A percentile compares a stretch with the other conserved stretches of the same genome.
Conservation (phyloP, 2,113 vertebrate genomes). For the Sigmodon hispidus region DNA sequence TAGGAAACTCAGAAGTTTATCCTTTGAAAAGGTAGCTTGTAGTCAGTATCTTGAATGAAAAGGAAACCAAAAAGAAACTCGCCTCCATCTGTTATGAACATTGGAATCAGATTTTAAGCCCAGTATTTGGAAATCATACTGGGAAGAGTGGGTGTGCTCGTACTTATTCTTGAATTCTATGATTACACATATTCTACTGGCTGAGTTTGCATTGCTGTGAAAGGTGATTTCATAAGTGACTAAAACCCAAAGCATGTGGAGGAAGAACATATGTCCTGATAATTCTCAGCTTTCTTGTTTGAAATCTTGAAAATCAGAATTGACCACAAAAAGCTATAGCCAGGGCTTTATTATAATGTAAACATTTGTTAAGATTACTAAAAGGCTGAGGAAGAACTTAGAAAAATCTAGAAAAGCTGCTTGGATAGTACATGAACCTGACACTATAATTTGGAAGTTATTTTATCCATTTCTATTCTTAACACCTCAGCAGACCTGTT, state of each 20-base stretch:
- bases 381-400: slow-evolving; percentile 46
- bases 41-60: not conserved
- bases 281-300: slow-evolving; percentile 38
- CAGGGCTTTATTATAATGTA: slow-evolving; percentile 7
- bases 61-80: not conserved
- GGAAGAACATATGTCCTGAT: not conserved
- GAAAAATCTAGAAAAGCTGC: slow-evolving; percentile 1
- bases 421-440: slow-evolving; percentile 24
- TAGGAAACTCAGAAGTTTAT: not conserved
- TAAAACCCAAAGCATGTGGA: not conserved
- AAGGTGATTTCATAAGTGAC: slow-evolving; percentile 21
- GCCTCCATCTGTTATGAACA: not conserved
- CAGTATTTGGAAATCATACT: not conserved
- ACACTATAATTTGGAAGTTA: slow-evolving; percentile 52
- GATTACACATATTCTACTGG: not conserved
- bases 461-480: slow-evolving; percentile 50
- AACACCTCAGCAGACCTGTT: slow-evolving; percentile 6
- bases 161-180: not conserved
- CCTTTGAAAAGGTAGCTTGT: not conserved
- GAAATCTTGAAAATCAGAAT: slow-evolving; percentile 46
- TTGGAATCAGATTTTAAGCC: not conserved
- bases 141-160: slow-evolving; percentile 32
- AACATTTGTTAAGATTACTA: slow-evolving; percentile 44
- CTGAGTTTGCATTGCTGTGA: slow-evolving; percentile 8
- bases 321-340: not conserved